Evolutionary conservation across 2,113 vertebrate species (phyloP), one percentile per base, ranked within the genome.

Genomic region (Sceloporus undulatus): DNA sequence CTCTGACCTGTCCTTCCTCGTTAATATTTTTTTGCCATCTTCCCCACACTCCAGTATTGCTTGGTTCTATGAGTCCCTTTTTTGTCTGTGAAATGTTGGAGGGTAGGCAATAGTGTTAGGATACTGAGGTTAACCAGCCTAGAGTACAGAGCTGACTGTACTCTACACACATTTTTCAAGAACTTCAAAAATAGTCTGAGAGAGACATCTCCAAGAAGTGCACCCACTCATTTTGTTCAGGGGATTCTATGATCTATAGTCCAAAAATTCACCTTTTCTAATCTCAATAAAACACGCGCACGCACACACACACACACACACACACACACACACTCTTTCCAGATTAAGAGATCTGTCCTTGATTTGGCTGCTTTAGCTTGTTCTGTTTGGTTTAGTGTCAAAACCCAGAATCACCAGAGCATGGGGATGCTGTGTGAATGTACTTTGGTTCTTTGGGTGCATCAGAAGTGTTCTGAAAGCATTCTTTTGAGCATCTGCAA

Each of bases 401-500:
- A 40, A 85, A 9, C 27, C n/a, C 23, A 38, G 27, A 23, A 25
- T n/a, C 5, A 16, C 56, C 13, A 52, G 54, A 8, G 21, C 21
- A 66, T 6, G 16, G n/a, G 74, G 18, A 8, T 74, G 13, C 8
- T 29, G n/a, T 38, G 21, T 27, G 40, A 5, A 38, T 3, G 23
- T 54, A 9, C 8, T 2, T 40, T 74, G 54, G 29, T 74, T 70
- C 40, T 42, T 1, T 7, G 85, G 21, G 27, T 40, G 21, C 25
- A 13, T 21, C 1, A 52, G 71, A 34, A 76, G n/a, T 5, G 48
- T 29, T 18, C 40, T 23, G 40, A 52, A 86, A 54, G 29, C 27
- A 70, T 54, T 52, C 59, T 78, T 82, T 77, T 19, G 73, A 66
- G 80, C 5, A 27, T 88, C n/a, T 68, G 23, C 42, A 70, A 88